Base-by-base conservation (phyloP, 2,797 vertebrate genomes). In the Fringilla coelebs region DNA sequence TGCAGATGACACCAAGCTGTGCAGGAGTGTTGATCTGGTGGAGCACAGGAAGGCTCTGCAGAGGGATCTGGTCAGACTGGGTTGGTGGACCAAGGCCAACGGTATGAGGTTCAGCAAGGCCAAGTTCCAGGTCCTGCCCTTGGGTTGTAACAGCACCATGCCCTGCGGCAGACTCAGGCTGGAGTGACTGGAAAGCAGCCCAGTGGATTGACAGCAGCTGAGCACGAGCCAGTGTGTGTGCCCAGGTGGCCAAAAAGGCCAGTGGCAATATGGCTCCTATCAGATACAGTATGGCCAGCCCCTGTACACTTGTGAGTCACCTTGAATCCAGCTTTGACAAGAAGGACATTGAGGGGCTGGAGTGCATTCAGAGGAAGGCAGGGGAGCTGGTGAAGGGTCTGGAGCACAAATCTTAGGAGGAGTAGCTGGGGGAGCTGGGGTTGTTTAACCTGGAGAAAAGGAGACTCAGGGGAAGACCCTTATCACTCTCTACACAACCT, bases 51-150 rank as follows among this genome's bases (percentile, higher is more conserved):
- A 46, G 51, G 19, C 28, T 74, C 25, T 74, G 8, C 34, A 61
- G 71, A 17, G 31, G 24, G 16, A 26, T 38, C 38, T 82, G 46
- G 14, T 25, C 57, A 45, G 38, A 25, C 20, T 52, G 28, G 5
- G 48, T 41, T 2, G 1, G 4, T 61, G 62, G 41, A 13, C n/a
- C 1, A 4, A 29, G 22, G 46, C 51, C 38, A 22, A 0, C 1
- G 6, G 15, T 26, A 20, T 13, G 66, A 65, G 31, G 9, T 74
- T 70, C 24, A n/a, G 2, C 55, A 28, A 45, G 45, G 36, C 32
- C 11, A 12, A 46, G 40, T 45, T 25, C 20, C 4, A 2, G 17
- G 17, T 94, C 17, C 74, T 62, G 26, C 36, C 2, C 34, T 22
- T 55, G 28, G 12, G 7, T 34, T 1, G 1, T 28, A 61, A 8